A percentile compares a stretch with the other conserved stretches of the same genome.
Conservation (phyloP, 1,140 invertebrate genomes). For the Trichonephila clavipes region DNA sequence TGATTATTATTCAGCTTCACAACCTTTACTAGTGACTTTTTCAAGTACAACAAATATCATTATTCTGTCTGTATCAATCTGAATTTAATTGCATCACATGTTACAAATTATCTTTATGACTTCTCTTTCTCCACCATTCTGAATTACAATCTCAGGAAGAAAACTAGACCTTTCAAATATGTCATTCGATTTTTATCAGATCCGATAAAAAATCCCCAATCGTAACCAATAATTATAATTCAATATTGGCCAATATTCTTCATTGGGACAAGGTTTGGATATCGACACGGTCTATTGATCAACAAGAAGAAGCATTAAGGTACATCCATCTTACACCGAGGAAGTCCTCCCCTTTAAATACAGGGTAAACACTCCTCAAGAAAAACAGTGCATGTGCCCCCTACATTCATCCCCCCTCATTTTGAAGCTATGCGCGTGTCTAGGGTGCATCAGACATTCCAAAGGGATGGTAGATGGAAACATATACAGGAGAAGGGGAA, state of each 20-base stretch:
- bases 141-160: no score
- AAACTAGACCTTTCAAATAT: no score
- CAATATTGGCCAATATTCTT: not conserved
- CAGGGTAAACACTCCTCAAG: constrained; percentile 59
- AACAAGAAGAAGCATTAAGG: constrained; percentile 23
- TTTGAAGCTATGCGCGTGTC: not conserved
- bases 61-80: no score
- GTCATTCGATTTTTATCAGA: no score
- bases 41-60: no score
- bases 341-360: constrained; percentile 65
- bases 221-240: not conserved
- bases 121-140: no score
- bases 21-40: no score
- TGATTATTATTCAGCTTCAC: no score
- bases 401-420: not conserved
- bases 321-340: constrained; percentile 47
- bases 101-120: no score
- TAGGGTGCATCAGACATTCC: not conserved
- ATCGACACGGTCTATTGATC: constrained; percentile 49
- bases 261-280: not conserved
- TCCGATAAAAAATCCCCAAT: no score
- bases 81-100: no score
- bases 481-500: not conserved
- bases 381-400: not conserved
- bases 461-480: not conserved